phyloP scores from a whole-genome alignment of 2,888 invertebrate species.

The Meta bourneti region DNA sequence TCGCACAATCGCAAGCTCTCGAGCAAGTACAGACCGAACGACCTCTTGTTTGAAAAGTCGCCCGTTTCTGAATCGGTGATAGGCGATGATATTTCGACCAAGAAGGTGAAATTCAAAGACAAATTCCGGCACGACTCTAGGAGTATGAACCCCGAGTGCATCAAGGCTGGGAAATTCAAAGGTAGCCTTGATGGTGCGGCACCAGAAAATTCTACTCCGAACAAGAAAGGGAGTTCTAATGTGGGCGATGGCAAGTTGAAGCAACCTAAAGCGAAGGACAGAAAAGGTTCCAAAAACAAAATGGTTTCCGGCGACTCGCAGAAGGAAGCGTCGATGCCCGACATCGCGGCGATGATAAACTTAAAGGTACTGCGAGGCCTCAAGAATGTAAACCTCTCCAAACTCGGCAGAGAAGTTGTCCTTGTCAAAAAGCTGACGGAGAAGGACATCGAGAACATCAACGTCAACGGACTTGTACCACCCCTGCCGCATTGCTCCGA shows the following conservation, averaged over 20 bases:
- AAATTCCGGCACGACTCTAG: background rate
- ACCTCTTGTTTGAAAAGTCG: background rate
- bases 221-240: no score
- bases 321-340: background rate
- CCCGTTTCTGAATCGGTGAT: background rate
- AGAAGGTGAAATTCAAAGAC: background rate
- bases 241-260: no score
- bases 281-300: background rate
- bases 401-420: slow-evolving; percentile 57
- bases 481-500: no score
- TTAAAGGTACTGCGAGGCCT: background rate
- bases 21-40: background rate
- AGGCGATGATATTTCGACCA: background rate
- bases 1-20: background rate
- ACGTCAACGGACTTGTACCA: background rate
- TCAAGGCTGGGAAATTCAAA: no score
- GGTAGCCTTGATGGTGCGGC: no score
- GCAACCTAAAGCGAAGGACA: background rate
- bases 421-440: slow-evolving; percentile 34
- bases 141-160: no score
- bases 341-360: background rate
- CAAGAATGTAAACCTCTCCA: slow-evolving; percentile 29
- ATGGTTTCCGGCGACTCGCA: background rate
- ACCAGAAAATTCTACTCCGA: no score
- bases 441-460: background rate